Evolutionary conservation across 2,888 invertebrate species (phyloP).

Genomic region (Heteromurus nitidus): DNA sequence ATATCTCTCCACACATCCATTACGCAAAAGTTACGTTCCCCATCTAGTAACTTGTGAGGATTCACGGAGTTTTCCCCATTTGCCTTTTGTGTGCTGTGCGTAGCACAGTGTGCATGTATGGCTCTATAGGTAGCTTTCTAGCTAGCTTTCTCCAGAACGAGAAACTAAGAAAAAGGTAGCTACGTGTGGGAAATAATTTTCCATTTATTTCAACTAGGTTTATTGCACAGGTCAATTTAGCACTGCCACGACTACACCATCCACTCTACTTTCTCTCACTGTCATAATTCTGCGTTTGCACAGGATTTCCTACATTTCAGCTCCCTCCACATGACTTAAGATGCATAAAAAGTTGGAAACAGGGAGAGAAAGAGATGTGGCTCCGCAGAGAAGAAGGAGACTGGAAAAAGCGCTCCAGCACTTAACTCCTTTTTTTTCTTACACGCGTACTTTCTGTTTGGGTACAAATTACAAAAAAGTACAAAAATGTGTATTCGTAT

Average conservation of each 20-base stretch:
- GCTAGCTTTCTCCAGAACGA: too few relatives aligned
- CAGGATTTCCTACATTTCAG: constrained; percentile 36
- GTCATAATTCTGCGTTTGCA: constrained; percentile 18
- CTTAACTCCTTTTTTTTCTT: not conserved
- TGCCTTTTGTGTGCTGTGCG: not conserved
- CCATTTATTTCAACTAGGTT: constrained; percentile 48
- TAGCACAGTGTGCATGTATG: not conserved
- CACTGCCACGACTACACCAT: not conserved
- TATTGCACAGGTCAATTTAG: constrained; percentile 40
- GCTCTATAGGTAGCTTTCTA: not conserved
- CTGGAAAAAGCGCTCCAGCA: not conserved
- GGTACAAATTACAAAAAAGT: too few relatives aligned
- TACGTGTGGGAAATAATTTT: constrained; percentile 55
- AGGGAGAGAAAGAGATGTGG: not conserved
- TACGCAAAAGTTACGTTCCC: not conserved
- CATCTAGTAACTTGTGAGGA: constrained; percentile 14
- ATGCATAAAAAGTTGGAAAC: constrained; percentile 7
- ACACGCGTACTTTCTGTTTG: not conserved
- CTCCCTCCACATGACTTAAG: constrained; percentile 29
- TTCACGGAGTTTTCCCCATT: not conserved
- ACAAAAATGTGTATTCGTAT: too few relatives aligned
- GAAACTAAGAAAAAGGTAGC: not conserved
- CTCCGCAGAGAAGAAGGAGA: not conserved
- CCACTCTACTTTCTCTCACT: constrained; percentile 12
- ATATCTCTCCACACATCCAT: constrained; percentile 25